Base-by-base conservation (phyloP, 2,797 vertebrate species). In the Bovichtus variegatus region DNA sequence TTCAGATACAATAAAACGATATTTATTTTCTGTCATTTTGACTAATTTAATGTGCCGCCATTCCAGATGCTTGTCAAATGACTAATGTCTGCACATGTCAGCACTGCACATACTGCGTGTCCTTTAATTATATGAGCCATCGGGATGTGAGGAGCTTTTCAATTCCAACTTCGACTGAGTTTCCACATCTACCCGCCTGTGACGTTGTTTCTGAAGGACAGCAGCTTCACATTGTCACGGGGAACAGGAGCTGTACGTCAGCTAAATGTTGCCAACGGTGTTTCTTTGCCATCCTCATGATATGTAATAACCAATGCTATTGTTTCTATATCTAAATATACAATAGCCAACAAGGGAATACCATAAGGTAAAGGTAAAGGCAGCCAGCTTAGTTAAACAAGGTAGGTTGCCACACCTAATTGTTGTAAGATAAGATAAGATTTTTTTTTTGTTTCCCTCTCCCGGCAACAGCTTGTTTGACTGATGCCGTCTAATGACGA, bases 181-280 rank as follows among this genome's bases (percentile, higher is more conserved):
- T 73, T 67, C 38, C 60, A 51, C 40, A 5, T 44, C 27, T 0
- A 13, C n/a, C 41, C 57, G 69, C 34, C 58, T 43, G 66, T 16
- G 63, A 58, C 0, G 29, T 4, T 36, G 55, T 50, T 50, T 63
- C 19, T 63, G 40, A 49, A 50, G 65, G 23, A 29, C 5, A 51
- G 62, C 59, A 70, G 61, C 67, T 71, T 75, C 63, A 49, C 29
- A 2, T 36, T 11, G 43, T 53, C 63, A 58, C 54, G 6, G 27
- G 55, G 71, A 78, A 64, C 44, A 43, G 36, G 47, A 72, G 74
- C 49, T 27, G n/a, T n/a, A n/a, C n/a, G n/a, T n/a, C n/a, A n/a
- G n/a, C n/a, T n/a, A n/a, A 27, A 27, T 27, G 27, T 27, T 27
- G 62, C 19, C 4, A 69, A 57, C 9, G 58, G 21, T 18, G 71